These are phyloP conservation scores for Caranx ignobilis DNA, from an alignment of 2,113 vertebrate species.

Conservation along the genomic window DNA sequence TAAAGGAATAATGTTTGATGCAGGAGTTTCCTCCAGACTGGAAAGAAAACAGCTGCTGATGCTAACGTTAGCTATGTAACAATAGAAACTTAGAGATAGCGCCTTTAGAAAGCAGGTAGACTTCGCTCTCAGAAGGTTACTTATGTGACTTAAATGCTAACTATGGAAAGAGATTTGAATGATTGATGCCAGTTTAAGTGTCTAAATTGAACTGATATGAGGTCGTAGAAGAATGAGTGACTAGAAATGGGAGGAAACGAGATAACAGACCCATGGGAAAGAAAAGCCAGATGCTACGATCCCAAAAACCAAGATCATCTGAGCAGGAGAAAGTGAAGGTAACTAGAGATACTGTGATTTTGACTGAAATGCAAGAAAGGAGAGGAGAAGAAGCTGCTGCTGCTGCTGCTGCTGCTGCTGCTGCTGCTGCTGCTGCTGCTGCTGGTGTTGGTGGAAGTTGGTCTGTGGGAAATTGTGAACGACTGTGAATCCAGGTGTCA, in stretches of 20 bases:
- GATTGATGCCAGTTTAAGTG: not conserved
- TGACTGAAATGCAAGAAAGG: constrained; percentile 11
- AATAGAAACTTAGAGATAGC: too few relatives aligned
- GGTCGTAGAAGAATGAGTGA: not conserved
- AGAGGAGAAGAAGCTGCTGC: not conserved
- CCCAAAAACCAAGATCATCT: not conserved
- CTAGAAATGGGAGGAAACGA: not conserved
- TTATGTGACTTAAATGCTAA: not conserved
- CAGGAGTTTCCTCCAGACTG: too few relatives aligned
- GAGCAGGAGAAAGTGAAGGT: constrained; percentile 1
- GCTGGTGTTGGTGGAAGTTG: constrained; percentile 7
- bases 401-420: not conserved
- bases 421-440: not conserved
- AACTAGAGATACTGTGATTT: not conserved
- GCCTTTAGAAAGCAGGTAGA: too few relatives aligned
- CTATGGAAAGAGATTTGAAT: not conserved
- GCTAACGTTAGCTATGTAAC: too few relatives aligned
- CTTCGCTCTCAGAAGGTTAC: too few relatives aligned
- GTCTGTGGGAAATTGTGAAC: constrained; percentile 29
- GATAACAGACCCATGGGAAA: not conserved
- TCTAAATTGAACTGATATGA: not conserved
- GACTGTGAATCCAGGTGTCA: constrained; percentile 67
- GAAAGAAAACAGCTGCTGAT: too few relatives aligned
- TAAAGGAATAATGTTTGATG: too few relatives aligned
- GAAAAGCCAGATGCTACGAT: not conserved